A percentile compares a stretch with the other conserved stretches of the same genome.
phyloP scores from a whole-genome alignment of 1,140 invertebrate species.

The Rhynchophorus ferrugineus region DNA sequence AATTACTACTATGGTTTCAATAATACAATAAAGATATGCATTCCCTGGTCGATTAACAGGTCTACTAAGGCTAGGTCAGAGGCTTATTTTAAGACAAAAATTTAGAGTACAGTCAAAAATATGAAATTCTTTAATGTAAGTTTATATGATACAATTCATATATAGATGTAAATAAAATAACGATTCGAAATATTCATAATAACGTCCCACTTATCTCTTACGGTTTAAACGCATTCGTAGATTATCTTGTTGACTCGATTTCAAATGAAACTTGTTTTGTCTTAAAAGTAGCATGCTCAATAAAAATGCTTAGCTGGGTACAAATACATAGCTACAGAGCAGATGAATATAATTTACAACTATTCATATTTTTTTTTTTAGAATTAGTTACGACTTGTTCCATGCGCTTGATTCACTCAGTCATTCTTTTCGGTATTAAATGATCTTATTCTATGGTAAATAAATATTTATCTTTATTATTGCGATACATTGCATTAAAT shows the following conservation, averaged over 20 bases:
- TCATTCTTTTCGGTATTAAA: no score
- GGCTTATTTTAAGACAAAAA: slow-evolving; percentile 15
- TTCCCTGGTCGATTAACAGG: slow-evolving; percentile 36
- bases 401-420: no score
- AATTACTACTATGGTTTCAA: slow-evolving; percentile 30
- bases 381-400: slow-evolving; percentile 7
- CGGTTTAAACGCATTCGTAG: no score
- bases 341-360: slow-evolving; percentile 2
- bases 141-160: no score
- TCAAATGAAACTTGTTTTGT: slow-evolving; percentile 1
- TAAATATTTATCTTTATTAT: no score
- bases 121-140: not conserved
- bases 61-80: slow-evolving; percentile 33
- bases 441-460: no score
- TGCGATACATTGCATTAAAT: no score
- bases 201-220: no score
- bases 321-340: slow-evolving; percentile 18
- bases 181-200: no score
- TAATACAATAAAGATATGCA: slow-evolving; percentile 40
- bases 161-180: no score
- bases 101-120: not conserved
- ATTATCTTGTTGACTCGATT: no score
- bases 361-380: slow-evolving; percentile 1
- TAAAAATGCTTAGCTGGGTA: slow-evolving; percentile 16
- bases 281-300: slow-evolving; percentile 13